Base-by-base conservation (phyloP, 2,113 vertebrate species). In the Balaenoptera acutorostrata region DNA sequence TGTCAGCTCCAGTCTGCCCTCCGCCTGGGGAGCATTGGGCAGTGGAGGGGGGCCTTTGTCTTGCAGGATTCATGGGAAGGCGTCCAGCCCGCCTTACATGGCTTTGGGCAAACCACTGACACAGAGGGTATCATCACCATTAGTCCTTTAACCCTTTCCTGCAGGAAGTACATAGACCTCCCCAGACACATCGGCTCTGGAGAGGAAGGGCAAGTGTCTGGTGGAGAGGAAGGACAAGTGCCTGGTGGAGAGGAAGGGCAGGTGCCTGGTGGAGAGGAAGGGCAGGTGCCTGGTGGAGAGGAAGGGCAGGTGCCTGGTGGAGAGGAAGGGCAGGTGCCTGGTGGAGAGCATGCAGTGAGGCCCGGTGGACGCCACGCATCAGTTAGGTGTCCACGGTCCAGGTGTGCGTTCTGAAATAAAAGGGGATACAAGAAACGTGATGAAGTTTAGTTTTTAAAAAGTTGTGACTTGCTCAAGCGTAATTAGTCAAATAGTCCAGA, bases 1-100 rank as follows among this genome's bases (percentile, higher is more conserved):
- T 20, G 27, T 31, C 3, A 25, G 2, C 17, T 29, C 33, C 4
- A 5, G 31, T 36, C 66, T 5, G 20, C 39, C 20, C 17, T 8
- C 52, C 4, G 0, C 18, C 63, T 1, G 0, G 1, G 15, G 8
- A 3, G 31, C 2, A 1, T 14, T 6, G 8, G 10, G 9, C 0
- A 0, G 72, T 20, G 6, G 0, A n/a, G 61, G n/a, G 20, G 2
- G 12, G 25, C 64, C 4, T 17, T 52, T 36, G 52, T n/a, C 68
- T 74, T 7, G 9, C 3, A 0, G 11, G 39, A 7, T 23, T 36
- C 18, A 0, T 1, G 12, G 74, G 59, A 27, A 5, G 15, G 4
- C 0, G 0, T 29, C 0, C 12, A 2, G 36, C 44, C 44, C 4
- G 0, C 25, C 27, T 91, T 61, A 25, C 2, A 3, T 15, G 72